Evolutionary conservation across 2,797 vertebrate species (phyloP).

Genomic region (Micromesistius poutassou): DNA sequence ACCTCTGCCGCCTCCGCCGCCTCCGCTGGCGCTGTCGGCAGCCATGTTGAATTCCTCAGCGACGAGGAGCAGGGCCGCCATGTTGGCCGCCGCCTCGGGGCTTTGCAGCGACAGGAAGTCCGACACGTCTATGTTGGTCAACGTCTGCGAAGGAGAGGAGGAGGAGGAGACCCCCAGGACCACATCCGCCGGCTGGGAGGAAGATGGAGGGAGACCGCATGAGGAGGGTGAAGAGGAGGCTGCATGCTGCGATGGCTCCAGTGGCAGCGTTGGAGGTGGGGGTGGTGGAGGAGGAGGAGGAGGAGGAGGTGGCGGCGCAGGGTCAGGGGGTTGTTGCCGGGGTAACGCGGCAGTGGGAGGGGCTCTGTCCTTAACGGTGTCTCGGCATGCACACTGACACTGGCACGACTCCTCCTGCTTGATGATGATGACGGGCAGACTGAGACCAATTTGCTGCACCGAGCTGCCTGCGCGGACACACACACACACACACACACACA

Average conservation of each 20-base stretch:
- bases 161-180: conserved; percentile 41
- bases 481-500: not conserved
- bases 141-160: conserved; percentile 41
- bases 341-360: conserved; percentile 47
- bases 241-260: conserved; percentile 40
- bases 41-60: conserved; percentile 83
- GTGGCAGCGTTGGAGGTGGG: conserved; percentile 29
- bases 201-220: conserved; percentile 42
- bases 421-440: conserved; percentile 98
- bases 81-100: conserved; percentile 79
- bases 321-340: conserved; percentile 62
- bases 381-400: conserved; percentile 96
- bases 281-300: conserved; percentile 60
- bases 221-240: conserved; percentile 59
- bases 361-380: conserved; percentile 88
- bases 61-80: conserved; percentile 89
- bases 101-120: conserved; percentile 91
- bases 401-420: conserved; percentile 99
- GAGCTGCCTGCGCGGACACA: conserved; percentile 79
- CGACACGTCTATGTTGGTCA: conserved; percentile 89
- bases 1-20: too few species aligned
- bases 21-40: conserved; percentile 37
- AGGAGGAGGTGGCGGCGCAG: conserved; percentile 51
- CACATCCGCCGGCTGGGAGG: conserved; percentile 51
- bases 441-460: conserved; percentile 96